Percentiles rank a stretch among this genome's conserved stretches.
phyloP scores from a whole-genome alignment of 2,888 invertebrate species.

The Iselma pallidipennis region DNA sequence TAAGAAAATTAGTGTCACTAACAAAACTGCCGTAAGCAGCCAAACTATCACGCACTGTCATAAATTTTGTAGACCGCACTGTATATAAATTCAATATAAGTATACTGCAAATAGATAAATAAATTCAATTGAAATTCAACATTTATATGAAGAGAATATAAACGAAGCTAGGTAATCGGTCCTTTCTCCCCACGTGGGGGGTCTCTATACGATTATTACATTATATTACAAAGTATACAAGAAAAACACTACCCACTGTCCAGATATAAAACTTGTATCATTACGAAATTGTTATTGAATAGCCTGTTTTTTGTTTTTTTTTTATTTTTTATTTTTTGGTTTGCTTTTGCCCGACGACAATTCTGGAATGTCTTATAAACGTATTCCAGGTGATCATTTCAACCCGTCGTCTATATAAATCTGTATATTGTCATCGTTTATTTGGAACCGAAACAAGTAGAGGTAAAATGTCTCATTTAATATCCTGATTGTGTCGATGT shows the following conservation, averaged over 20 bases:
- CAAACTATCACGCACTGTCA: too few relatives aligned
- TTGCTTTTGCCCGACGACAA: too few relatives aligned
- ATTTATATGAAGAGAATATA: neutral
- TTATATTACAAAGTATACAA: neutral
- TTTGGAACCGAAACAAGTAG: constrained; percentile 13
- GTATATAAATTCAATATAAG: too few relatives aligned
- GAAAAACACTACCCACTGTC: neutral
- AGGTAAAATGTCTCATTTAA: constrained; percentile 18
- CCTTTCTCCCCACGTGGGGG: neutral
- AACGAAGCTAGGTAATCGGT: neutral
- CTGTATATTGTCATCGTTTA: constrained; percentile 17
- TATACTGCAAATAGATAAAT: neutral
- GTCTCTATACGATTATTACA: neutral
- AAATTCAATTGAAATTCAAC: neutral
- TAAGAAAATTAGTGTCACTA: too few relatives aligned
- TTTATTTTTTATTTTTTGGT: too few relatives aligned
- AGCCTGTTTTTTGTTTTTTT: too few relatives aligned
- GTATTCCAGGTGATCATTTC: constrained; percentile 12
- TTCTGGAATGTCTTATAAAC: too few relatives aligned
- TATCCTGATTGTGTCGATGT: constrained; percentile 18
- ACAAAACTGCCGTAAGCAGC: too few relatives aligned
- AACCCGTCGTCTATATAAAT: constrained; percentile 17
- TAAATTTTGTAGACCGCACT: too few relatives aligned
- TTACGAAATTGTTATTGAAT: too few relatives aligned
- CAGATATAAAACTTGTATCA: too few relatives aligned